Percentiles rank a stretch among this genome's conserved stretches.
Conservation (phyloP, 2,888 invertebrate genomes). For the Galeruca laticollis region DNA sequence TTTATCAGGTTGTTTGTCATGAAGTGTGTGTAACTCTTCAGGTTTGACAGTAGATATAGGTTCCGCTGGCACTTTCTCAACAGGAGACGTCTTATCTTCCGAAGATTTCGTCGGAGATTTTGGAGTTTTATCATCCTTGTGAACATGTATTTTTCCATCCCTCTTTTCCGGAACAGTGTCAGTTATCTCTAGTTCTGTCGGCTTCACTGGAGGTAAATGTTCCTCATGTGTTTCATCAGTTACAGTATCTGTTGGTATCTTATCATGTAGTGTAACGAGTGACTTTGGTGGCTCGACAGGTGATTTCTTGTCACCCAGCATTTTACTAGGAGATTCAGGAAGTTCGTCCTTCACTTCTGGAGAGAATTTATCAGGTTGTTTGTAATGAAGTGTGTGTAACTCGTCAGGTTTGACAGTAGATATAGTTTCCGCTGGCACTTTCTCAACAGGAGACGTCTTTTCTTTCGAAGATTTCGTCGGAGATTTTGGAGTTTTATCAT, state of each 20-base stretch:
- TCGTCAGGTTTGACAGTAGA: neutral
- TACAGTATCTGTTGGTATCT: slow-evolving; percentile 29
- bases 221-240: neutral
- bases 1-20: no score
- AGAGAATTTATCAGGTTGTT: no score
- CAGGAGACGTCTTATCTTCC: neutral
- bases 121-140: neutral
- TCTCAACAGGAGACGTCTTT: neutral
- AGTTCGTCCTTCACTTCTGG: no score
- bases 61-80: neutral
- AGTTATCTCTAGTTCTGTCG: neutral
- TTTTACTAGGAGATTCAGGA: no score
- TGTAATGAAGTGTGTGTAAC: no score
- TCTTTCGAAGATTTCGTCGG: neutral
- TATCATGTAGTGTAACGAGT: neutral
- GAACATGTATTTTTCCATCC: neutral
- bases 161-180: neutral
- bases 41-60: neutral
- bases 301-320: no score
- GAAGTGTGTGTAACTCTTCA: neutral
- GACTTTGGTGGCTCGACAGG: no score
- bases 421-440: neutral
- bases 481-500: neutral
- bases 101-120: neutral
- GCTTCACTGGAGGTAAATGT: no score